Evolutionary conservation across 1,140 invertebrate genomes (phyloP).

Genomic region (Helicoverpa armigera): DNA sequence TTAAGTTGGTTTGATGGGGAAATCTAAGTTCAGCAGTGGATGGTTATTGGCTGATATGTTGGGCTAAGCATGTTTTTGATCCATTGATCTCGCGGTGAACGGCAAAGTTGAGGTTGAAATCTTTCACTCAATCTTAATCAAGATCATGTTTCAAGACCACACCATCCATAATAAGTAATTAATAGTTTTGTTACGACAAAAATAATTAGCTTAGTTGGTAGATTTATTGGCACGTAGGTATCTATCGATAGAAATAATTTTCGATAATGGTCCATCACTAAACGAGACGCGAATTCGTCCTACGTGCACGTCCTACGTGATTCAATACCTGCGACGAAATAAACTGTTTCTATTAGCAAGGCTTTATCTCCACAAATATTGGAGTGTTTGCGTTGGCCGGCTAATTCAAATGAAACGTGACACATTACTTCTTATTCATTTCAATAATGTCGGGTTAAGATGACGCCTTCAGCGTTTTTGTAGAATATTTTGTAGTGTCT

Average conservation of each 20-base stretch:
- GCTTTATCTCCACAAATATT: conserved; percentile 74
- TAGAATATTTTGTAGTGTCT: not conserved
- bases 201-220: too few species aligned
- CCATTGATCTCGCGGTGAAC: too few species aligned
- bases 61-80: too few species aligned
- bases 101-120: too few species aligned
- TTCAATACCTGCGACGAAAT: conserved; percentile 47
- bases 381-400: conserved; percentile 64
- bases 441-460: not conserved
- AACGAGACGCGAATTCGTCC: conserved; percentile 50
- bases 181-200: too few species aligned
- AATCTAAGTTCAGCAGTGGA: too few species aligned
- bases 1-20: too few species aligned
- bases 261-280: not conserved
- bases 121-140: too few species aligned
- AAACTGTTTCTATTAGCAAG: conserved; percentile 63
- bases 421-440: conserved; percentile 44
- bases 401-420: conserved; percentile 75
- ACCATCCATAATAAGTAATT: too few species aligned
- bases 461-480: not conserved
- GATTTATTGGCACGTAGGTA: too few species aligned
- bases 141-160: too few species aligned
- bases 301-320: conserved; percentile 57
- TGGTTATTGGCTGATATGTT: too few species aligned
- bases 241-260: not conserved